Conservation (phyloP, 1,140 invertebrate species). For the Melitaea cinxia region DNA sequence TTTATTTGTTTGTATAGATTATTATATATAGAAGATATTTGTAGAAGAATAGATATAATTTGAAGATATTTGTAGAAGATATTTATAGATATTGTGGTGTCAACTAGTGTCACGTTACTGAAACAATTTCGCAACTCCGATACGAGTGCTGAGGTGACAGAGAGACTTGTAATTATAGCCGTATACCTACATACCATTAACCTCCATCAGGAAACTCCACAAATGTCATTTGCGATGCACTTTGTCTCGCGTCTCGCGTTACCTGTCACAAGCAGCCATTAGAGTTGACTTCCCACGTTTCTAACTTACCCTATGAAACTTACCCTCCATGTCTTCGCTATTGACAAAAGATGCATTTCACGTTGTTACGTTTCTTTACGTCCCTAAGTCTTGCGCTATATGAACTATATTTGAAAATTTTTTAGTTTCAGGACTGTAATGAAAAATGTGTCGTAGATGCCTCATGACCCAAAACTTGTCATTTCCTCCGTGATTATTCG, state of each 20-base stretch:
- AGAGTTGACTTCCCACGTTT: constrained; percentile 68
- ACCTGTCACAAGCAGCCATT: constrained; percentile 77
- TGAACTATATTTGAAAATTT: constrained; percentile 35
- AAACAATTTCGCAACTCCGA: constrained; percentile 1
- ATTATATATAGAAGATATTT: too few relatives aligned
- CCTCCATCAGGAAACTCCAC: constrained; percentile 52
- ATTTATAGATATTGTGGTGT: not conserved
- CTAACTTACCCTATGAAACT: constrained; percentile 68
- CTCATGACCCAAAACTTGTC: constrained; percentile 75
- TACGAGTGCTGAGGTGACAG: not conserved
- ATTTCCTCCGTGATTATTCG: constrained; percentile 75
- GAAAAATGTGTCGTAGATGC: constrained; percentile 30
- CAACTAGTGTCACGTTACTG: constrained; percentile 1
- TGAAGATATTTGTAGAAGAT: too few relatives aligned
- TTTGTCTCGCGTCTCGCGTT: constrained; percentile 72
- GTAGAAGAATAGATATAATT: too few relatives aligned
- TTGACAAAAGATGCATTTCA: constrained; percentile 41
- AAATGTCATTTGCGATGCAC: constrained; percentile 75
- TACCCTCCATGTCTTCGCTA: constrained; percentile 61
- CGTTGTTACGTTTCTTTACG: constrained; percentile 19
- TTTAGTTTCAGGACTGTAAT: constrained; percentile 23
- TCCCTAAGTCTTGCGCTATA: constrained; percentile 29
- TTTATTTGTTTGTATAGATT: too few relatives aligned
- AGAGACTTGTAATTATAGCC: constrained; percentile 24
- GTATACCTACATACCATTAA: constrained; percentile 52